Conservation (phyloP, 30 jellyfish, hydroid and myxozoan genomes). For the Hydra vulgaris region DNA sequence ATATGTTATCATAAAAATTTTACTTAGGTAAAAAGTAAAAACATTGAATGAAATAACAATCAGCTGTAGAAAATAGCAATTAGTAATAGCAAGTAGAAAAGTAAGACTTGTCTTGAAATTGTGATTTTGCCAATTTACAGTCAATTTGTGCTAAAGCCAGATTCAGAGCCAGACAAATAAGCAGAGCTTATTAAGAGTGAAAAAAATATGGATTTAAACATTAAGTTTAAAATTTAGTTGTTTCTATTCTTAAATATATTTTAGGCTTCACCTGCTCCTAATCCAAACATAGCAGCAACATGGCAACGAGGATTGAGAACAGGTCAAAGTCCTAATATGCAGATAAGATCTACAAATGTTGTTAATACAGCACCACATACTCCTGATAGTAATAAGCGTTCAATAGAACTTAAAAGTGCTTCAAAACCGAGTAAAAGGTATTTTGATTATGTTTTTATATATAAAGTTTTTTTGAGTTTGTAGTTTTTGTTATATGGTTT, state of each 20-base stretch:
- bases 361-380: slow-evolving; percentile 51
- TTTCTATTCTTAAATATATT: neutral
- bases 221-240: too few species aligned
- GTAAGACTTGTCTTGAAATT: too few species aligned
- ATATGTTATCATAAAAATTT: too few species aligned
- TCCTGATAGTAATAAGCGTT: slow-evolving; percentile 66
- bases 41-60: too few species aligned
- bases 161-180: too few species aligned
- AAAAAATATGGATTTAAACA: too few species aligned
- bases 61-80: too few species aligned
- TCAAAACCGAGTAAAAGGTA: slow-evolving; percentile 74
- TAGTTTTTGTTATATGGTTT: neutral
- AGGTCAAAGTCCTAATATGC: slow-evolving; percentile 22
- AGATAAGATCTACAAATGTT: slow-evolving; percentile 16
- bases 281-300: neutral
- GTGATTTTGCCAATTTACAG: too few species aligned
- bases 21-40: too few species aligned
- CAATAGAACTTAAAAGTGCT: slow-evolving; percentile 56
- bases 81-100: too few species aligned
- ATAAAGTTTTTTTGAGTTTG: neutral
- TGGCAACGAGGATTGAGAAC: slow-evolving; percentile 89
- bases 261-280: neutral
- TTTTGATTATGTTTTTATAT: neutral
- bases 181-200: too few species aligned
- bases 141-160: too few species aligned